A percentile compares a stretch with the other conserved stretches of the same genome.
phyloP scores from a whole-genome alignment of 2,888 invertebrate species.

The Drosophila atripex region DNA sequence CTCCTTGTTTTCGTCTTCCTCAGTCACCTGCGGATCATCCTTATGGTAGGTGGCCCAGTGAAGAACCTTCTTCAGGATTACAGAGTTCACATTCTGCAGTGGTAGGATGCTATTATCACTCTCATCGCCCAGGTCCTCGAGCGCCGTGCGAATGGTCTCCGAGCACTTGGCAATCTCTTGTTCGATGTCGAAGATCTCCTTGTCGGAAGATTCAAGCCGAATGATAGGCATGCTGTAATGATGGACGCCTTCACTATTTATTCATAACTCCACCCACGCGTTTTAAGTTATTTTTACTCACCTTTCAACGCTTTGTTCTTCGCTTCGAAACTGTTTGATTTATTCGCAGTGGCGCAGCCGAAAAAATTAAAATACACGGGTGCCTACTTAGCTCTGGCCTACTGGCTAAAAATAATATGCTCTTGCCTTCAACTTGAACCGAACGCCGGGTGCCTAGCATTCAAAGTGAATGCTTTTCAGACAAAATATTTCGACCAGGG shows the following conservation, averaged over 20 bases:
- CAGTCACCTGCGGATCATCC: conserved; percentile 97
- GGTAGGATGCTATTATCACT: conserved; percentile 98
- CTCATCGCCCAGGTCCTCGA: conserved; percentile 95
- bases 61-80: conserved; percentile 96
- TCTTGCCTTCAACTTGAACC: conserved; percentile 45
- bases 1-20: conserved; percentile 98
- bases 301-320: conserved; percentile 4
- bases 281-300: conserved; percentile 11
- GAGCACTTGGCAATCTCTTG: conserved; percentile 97
- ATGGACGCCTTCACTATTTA: not conserved
- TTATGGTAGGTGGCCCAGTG: conserved; percentile 97
- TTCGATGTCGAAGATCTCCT: conserved; percentile 86
- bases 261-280: conserved; percentile 11
- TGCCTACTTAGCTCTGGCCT: conserved; percentile 40
- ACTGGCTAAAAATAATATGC: conserved; percentile 63
- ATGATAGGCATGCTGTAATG: conserved; percentile 93
- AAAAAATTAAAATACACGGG: conserved; percentile 27
- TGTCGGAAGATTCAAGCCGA: conserved; percentile 97
- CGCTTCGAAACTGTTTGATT: conserved; percentile 23
- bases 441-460: conserved; percentile 16
- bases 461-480: not conserved
- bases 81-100: conserved; percentile 98
- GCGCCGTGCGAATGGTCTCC: conserved; percentile 98
- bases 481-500: not conserved
- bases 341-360: conserved; percentile 29